Percentiles rank a stretch among this genome's conserved stretches.
Conservation (phyloP, 2,888 invertebrate species). For the Andrena camellia region DNA sequence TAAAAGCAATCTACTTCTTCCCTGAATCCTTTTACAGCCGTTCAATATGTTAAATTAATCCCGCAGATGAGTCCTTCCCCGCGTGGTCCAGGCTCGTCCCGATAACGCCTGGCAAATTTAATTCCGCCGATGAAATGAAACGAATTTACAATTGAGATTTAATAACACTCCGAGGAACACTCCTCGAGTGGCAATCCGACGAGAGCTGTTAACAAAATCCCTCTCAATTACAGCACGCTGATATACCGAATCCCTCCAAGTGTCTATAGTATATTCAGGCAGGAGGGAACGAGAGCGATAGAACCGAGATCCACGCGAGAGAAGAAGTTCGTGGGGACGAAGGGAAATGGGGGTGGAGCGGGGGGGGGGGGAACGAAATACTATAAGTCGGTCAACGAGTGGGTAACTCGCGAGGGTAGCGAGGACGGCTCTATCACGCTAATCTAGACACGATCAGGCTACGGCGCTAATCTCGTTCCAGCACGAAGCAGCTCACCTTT, state of each 20-base stretch:
- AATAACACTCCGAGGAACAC: constrained; percentile 27
- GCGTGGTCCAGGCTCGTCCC: neutral
- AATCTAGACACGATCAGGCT: constrained; percentile 71
- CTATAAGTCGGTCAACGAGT: constrained; percentile 13
- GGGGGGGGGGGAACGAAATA: neutral
- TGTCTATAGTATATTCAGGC: neutral
- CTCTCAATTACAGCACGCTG: no score
- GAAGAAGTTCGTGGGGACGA: no score
- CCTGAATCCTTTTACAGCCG: neutral
- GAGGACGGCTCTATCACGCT: constrained; percentile 67
- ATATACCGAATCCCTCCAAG: neutral
- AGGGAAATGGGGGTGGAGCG: neutral
- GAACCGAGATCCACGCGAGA: no score
- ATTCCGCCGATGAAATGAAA: constrained; percentile 32
- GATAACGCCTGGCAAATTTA: constrained; percentile 33
- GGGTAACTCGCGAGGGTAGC: constrained; percentile 31
- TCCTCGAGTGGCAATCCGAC: neutral
- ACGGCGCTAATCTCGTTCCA: constrained; percentile 69
- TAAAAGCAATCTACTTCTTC: constrained; percentile 24
- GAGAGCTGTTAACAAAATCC: constrained; percentile 18
- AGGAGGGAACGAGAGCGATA: no score
- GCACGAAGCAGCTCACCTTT: constrained; percentile 86
- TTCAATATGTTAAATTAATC: constrained; percentile 16
- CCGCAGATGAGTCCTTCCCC: neutral
- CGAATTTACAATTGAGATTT: constrained; percentile 47